phyloP scores from a whole-genome alignment of 2,888 invertebrate genomes.

The Frankliniella fusca region DNA sequence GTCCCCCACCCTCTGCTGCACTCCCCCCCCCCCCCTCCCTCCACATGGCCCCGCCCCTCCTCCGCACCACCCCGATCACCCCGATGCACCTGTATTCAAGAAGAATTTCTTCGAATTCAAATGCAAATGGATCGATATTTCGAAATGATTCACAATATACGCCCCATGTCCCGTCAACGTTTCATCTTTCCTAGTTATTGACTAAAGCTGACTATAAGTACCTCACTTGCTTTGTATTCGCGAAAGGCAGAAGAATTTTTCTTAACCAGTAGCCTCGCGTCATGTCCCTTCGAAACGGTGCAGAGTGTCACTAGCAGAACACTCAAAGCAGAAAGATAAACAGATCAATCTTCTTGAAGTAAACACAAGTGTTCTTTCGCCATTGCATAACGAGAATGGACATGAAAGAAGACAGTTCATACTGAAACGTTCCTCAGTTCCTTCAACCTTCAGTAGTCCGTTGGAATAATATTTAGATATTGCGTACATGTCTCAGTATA shows the following conservation, averaged over 20 bases:
- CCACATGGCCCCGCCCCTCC: too few relatives aligned
- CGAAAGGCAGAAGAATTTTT: neutral
- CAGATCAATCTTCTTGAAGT: conserved; percentile 4
- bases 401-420: neutral
- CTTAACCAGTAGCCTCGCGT: neutral
- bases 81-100: too few relatives aligned
- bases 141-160: too few relatives aligned
- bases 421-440: neutral
- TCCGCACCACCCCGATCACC: too few relatives aligned
- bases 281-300: neutral
- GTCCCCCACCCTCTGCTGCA: too few relatives aligned
- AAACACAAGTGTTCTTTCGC: neutral
- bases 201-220: too few relatives aligned
- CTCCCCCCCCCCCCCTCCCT: too few relatives aligned
- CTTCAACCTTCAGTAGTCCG: neutral
- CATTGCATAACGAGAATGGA: neutral
- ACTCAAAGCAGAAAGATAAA: conserved; percentile 10
- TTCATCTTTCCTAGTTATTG: too few relatives aligned
- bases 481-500: neutral
- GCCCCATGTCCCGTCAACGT: too few relatives aligned
- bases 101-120: too few relatives aligned
- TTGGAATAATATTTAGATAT: neutral
- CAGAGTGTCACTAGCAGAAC: neutral
- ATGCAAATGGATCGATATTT: too few relatives aligned
- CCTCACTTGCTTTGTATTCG: too few relatives aligned